A percentile compares a stretch with the other conserved stretches of the same genome.
Evolutionary conservation across 2,113 vertebrate species (phyloP).

Genomic region (Urocynchramus pylzowi): DNA sequence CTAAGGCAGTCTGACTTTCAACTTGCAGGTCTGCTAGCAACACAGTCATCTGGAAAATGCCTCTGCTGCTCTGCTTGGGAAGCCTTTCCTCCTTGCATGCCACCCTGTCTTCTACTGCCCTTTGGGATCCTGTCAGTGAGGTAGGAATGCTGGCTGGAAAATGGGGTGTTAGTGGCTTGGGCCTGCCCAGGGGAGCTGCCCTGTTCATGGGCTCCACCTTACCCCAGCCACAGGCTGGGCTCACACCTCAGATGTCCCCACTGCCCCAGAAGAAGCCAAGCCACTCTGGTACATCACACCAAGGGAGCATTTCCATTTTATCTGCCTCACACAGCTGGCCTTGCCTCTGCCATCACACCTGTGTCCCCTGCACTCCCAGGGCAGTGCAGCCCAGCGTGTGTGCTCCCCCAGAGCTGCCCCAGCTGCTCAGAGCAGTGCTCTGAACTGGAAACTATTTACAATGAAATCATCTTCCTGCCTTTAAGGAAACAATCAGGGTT

Average conservation of each 20-base stretch:
- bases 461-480: not conserved
- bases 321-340: not conserved
- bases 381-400: fast-evolving
- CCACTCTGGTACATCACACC: not conserved
- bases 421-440: not conserved
- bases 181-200: not conserved
- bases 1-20: not conserved
- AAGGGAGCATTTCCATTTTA: not conserved
- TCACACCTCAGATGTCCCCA: not conserved
- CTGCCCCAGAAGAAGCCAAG: not conserved
- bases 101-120: not conserved
- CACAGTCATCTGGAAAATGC: not conserved
- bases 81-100: not conserved
- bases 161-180: not conserved
- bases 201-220: not conserved
- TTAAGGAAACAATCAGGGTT: not conserved
- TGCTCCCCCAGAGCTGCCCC: not conserved
- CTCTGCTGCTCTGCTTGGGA: not conserved
- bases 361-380: fast-evolving
- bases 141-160: not conserved
- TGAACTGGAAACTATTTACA: not conserved
- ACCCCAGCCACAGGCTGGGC: not conserved
- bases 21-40: not conserved
- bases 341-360: fast-evolving
- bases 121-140: not conserved